Conservation (phyloP, 2,113 vertebrate species). For the Xyrauchen texanus region DNA sequence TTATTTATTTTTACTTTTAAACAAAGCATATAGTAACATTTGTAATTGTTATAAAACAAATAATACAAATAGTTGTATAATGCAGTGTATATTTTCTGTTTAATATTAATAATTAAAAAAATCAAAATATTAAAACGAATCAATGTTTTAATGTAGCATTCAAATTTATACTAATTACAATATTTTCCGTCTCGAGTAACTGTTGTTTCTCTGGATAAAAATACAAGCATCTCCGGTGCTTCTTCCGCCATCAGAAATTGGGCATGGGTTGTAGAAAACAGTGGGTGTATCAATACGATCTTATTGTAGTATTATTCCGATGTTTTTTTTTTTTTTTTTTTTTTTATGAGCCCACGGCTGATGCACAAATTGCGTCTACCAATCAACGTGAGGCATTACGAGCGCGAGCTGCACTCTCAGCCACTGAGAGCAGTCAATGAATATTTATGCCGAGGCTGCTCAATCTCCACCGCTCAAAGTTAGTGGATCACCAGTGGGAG, state of each 20-base stretch:
- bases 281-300: conserved; percentile 64
- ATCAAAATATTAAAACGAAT: too few relatives aligned
- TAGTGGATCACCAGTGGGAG: conserved; percentile 52
- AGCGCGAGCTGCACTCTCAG: conserved; percentile 44
- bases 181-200: background rate
- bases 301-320: conserved; percentile 49
- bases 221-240: background rate
- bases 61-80: too few relatives aligned
- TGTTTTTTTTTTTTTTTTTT: background rate
- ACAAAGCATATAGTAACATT: too few relatives aligned
- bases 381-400: conserved; percentile 60
- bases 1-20: too few relatives aligned
- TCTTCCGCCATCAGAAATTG: background rate
- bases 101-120: too few relatives aligned
- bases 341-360: conserved; percentile 71
- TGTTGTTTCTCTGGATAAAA: background rate
- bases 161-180: too few relatives aligned
- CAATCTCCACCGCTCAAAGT: conserved; percentile 67
- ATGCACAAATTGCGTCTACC: conserved; percentile 67
- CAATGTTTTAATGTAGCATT: too few relatives aligned
- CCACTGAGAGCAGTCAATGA: conserved; percentile 61
- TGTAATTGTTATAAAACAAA: too few relatives aligned
- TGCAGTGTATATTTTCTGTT: too few relatives aligned
- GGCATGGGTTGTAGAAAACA: conserved; percentile 24
- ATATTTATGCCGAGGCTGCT: conserved; percentile 59